Evolutionary conservation across 1,140 invertebrate genomes (phyloP), one percentile per base, ranked within the genome.

Genomic region (Eueides isabella): DNA sequence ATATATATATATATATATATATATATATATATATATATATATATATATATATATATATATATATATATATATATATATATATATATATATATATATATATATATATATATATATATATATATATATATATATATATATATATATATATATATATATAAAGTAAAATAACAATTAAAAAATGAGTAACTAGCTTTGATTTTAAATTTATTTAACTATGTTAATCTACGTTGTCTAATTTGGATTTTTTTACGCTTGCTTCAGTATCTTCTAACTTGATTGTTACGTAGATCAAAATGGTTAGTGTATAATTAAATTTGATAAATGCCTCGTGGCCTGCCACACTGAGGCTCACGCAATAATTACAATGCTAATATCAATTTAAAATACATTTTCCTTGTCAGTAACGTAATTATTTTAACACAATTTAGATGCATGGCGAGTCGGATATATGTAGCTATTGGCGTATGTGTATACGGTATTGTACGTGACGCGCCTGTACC

Each of bases 301-400:
- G 23, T 19, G 65, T 66, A 33, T 63, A 61, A 74, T 41, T 61
- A 67, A 61, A 67, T 71, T 75, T 30, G 67, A 70, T 70, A 70
- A 70, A 71, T 35, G 74, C 71, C 75, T 72, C 71, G 71, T 76
- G 71, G 61, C 64, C 61, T 7, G 61, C 33, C 55, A 33, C 64
- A 30, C 41, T 44, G 71, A 75, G 76, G 72, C 74, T 77, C 68
- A 67, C 61, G 35, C 29, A 41, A 55, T 73, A 75, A 78, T 72
- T 78, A 61, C 44, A 78, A 75, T 75, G 77, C 70, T 66, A 78
- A 75, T 74, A 72, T 67, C 64, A 72, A 76, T 72, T 78, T 44
- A 26, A 48, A 65, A 66, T 67, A 61, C 30, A 63, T 78, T 78
- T 78, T 78, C 77, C 77, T 78, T 71, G 66, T 71, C 31, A 66